Conservation (phyloP, 2,113 vertebrate species). For the Rana temporaria region DNA sequence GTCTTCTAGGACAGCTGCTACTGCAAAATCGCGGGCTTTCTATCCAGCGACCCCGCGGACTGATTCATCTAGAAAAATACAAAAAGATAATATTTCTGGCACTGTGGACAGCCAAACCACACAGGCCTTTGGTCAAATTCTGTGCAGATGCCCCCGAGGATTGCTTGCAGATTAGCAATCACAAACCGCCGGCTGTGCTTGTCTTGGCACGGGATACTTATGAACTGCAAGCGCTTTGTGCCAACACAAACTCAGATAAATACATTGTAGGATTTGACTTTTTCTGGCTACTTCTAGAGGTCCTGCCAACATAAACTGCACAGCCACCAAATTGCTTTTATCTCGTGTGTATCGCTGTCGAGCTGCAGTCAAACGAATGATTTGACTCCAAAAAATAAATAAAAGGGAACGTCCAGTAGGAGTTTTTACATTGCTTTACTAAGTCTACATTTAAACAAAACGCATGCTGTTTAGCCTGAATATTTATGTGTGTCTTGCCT, state of each 20-base stretch:
- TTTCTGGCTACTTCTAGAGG: slow-evolving; percentile 41
- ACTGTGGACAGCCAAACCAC: slow-evolving; percentile 18
- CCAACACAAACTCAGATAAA: slow-evolving; percentile 51
- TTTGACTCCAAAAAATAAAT: too few species aligned
- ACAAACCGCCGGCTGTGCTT: slow-evolving; percentile 55
- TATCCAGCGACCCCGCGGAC: slow-evolving; percentile 26
- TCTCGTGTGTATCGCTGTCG: not conserved
- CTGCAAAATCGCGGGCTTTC: slow-evolving; percentile 13
- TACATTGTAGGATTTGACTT: slow-evolving; percentile 35
- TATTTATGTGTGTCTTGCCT: too few species aligned
- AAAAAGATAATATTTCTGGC: slow-evolving; percentile 44
- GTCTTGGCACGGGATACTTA: slow-evolving; percentile 44
- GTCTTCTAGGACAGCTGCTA: slow-evolving; percentile 26
- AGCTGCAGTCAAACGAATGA: not conserved
- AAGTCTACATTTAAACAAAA: too few species aligned
- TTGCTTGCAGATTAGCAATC: slow-evolving; percentile 57
- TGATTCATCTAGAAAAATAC: slow-evolving; percentile 43
- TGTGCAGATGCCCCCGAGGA: slow-evolving; percentile 37
- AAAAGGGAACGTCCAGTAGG: too few species aligned
- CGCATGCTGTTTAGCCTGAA: too few species aligned
- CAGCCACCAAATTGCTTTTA: not conserved
- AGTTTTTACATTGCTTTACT: too few species aligned
- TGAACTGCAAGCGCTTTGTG: slow-evolving; percentile 40
- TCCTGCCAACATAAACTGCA: slow-evolving; percentile 20
- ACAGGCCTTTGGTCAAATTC: slow-evolving; percentile 51